Evolutionary conservation across 2,113 vertebrate genomes (phyloP).

Genomic region (Lynx canadensis): DNA sequence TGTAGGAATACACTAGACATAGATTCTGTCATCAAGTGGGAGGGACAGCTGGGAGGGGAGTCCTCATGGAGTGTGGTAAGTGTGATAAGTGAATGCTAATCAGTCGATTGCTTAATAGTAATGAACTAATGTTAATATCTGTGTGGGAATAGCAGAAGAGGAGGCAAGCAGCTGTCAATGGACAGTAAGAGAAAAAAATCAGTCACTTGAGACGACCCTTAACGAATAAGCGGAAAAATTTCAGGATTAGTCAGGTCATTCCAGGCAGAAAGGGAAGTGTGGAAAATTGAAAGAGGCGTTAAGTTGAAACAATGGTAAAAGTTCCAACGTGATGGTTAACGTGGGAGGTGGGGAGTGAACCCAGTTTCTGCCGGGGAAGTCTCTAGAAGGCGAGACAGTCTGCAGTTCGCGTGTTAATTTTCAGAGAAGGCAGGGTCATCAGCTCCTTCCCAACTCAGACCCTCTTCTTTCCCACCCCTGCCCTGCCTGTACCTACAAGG

Average conservation of each 20-base stretch:
- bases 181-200: not conserved
- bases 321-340: accelerated
- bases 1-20: accelerated
- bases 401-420: accelerated
- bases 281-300: accelerated
- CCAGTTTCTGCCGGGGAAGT: no score
- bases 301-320: accelerated
- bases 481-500: accelerated
- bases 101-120: not conserved
- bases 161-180: accelerated
- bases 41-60: not conserved
- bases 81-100: not conserved
- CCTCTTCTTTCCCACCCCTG: not conserved
- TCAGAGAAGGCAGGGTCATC: not conserved
- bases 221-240: not conserved
- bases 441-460: accelerated
- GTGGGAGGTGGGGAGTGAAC: accelerated
- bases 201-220: not conserved
- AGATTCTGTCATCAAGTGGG: not conserved
- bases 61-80: not conserved
- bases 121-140: not conserved
- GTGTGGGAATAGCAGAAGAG: not conserved
- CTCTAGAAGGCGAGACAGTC: accelerated
- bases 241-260: accelerated
- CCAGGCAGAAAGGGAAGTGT: accelerated